phyloP scores from a whole-genome alignment of 2,888 invertebrate species.

The Camptogramma bilineatum region DNA sequence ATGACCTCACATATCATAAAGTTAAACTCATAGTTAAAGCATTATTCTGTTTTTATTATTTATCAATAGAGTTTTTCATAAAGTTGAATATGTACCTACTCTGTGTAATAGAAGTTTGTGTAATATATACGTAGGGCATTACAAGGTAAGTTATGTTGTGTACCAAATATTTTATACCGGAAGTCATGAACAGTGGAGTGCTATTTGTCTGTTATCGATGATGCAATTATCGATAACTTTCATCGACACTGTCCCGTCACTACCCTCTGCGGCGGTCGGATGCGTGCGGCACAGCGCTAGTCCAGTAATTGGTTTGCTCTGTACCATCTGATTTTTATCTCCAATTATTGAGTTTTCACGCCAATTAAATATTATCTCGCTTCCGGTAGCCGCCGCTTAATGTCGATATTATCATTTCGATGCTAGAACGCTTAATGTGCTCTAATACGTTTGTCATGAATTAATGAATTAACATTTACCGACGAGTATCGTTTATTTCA shows the following conservation, averaged over 20 bases:
- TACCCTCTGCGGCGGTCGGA: slow-evolving; percentile 62
- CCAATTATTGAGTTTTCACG: slow-evolving; percentile 84
- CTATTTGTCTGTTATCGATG: slow-evolving; percentile 1
- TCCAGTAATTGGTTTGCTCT: slow-evolving; percentile 78
- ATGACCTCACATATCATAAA: too few species aligned
- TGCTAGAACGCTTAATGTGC: slow-evolving; percentile 52
- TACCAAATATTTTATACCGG: too few species aligned
- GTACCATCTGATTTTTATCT: slow-evolving; percentile 79
- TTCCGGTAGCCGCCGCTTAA: slow-evolving; percentile 75
- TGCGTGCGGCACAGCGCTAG: slow-evolving; percentile 70
- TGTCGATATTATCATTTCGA: slow-evolving; percentile 60
- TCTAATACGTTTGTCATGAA: slow-evolving; percentile 40
- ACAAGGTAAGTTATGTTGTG: too few species aligned
- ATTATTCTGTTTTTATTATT: too few species aligned
- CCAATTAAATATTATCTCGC: slow-evolving; percentile 81
- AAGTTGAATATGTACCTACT: too few species aligned
- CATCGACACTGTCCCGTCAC: slow-evolving; percentile 46
- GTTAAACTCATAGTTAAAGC: too few species aligned
- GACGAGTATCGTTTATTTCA: background rate
- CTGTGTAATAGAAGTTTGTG: too few species aligned
- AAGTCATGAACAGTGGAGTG: too few species aligned
- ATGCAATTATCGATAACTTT: background rate
- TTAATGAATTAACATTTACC: slow-evolving; percentile 24
- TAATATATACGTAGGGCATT: too few species aligned
- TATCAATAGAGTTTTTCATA: too few species aligned